Conservation (phyloP, 2,113 vertebrate species). For the Gila orcuttii region DNA sequence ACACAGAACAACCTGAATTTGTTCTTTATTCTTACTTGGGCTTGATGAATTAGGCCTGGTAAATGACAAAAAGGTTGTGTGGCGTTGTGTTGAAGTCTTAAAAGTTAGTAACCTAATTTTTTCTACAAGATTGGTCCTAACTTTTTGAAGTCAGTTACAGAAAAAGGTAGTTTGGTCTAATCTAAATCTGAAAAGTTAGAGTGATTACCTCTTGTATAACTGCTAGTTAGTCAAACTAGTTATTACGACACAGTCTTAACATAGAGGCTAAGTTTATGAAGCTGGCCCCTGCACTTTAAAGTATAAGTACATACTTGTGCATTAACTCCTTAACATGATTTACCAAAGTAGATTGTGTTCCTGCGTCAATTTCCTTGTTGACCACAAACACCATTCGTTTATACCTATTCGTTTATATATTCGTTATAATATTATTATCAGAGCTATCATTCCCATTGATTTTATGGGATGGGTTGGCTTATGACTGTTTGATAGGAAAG, state of each 20-base stretch:
- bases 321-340: conserved; percentile 7
- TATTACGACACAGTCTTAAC: too few relatives aligned
- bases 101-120: too few relatives aligned
- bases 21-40: background rate
- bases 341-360: background rate
- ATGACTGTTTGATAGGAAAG: background rate
- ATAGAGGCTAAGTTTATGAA: too few relatives aligned
- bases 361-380: background rate
- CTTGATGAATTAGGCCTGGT: background rate
- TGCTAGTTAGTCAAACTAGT: too few relatives aligned
- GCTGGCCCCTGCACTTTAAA: background rate
- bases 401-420: background rate
- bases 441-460: background rate
- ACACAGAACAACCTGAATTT: background rate
- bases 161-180: too few relatives aligned
- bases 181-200: too few relatives aligned
- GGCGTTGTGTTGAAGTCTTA: background rate
- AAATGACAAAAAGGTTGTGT: conserved; percentile 1
- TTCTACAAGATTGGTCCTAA: too few relatives aligned
- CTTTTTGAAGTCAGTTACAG: too few relatives aligned
- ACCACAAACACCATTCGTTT: background rate
- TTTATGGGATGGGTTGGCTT: background rate
- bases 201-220: too few relatives aligned
- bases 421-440: background rate
- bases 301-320: background rate